Conservation (phyloP, 2,888 invertebrate species). For the Agrochola macilenta region DNA sequence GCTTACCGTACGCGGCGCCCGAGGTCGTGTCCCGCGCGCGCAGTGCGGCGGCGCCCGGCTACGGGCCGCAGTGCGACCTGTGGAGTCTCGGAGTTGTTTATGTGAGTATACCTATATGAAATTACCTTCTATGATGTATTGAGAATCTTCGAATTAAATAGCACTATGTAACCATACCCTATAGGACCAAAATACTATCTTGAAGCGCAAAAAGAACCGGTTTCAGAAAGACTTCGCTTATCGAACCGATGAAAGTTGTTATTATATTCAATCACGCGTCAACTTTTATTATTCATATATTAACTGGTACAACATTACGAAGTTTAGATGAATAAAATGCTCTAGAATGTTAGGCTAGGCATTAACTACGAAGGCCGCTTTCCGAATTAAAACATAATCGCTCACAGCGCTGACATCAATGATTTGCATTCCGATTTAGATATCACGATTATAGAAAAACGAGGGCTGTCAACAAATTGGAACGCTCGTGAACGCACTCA, state of each 20-base stretch:
- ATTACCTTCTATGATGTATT: neutral
- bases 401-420: too few relatives aligned
- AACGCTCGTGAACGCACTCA: too few relatives aligned
- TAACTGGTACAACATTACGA: neutral
- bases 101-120: constrained; percentile 78
- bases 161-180: too few relatives aligned
- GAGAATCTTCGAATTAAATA: neutral
- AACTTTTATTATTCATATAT: neutral
- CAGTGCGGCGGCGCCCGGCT: constrained; percentile 89
- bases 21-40: constrained; percentile 93
- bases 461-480: too few relatives aligned
- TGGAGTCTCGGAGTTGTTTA: constrained; percentile 99
- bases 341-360: neutral
- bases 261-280: neutral
- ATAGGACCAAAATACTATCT: neutral
- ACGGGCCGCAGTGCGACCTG: constrained; percentile 98
- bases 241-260: neutral
- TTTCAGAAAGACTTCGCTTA: neutral
- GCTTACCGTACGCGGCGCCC: constrained; percentile 97
- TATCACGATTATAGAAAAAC: too few relatives aligned
- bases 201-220: neutral
- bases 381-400: too few relatives aligned
- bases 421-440: too few relatives aligned
- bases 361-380: too few relatives aligned
- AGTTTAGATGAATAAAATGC: neutral